phyloP scores from a whole-genome alignment of 2,888 invertebrate genomes.

The Heliconius ismenius region DNA sequence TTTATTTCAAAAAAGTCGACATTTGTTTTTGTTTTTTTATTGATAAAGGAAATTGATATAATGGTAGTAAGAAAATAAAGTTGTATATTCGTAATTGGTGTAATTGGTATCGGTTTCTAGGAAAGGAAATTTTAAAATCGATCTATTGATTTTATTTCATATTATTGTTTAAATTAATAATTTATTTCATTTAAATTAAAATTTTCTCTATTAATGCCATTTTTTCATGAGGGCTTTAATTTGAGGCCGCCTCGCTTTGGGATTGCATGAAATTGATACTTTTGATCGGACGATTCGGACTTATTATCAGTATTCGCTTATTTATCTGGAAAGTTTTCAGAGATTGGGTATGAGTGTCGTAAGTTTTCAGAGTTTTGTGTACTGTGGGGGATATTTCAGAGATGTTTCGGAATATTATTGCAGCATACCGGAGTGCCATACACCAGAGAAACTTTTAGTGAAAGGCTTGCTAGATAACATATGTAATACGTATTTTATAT shows the following conservation, averaged over 20 bases:
- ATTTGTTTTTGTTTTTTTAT: not conserved
- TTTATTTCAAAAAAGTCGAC: not conserved
- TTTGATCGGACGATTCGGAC: not conserved
- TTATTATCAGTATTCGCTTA: not conserved
- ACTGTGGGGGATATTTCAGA: not conserved
- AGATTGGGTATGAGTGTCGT: not conserved
- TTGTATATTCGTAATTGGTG: not conserved
- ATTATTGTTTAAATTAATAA: not conserved
- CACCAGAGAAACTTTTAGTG: not conserved
- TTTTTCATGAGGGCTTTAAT: not conserved
- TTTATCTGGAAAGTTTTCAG: not conserved
- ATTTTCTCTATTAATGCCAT: not conserved
- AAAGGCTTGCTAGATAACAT: not conserved
- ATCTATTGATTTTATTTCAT: not conserved
- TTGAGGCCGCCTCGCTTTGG: not conserved
- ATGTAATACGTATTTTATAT: not conserved
- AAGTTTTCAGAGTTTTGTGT: too few species aligned
- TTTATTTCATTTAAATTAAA: not conserved
- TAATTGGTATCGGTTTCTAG: not conserved
- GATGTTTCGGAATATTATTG: not conserved
- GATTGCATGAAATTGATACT: not conserved
- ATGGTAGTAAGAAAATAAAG: not conserved
- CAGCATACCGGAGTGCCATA: slow-evolving; percentile 5
- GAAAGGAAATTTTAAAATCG: slow-evolving; percentile 1
- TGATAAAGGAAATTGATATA: not conserved